These are phyloP conservation scores for Eupsittula cactorum DNA, from an alignment of 2,113 vertebrate species.

Conservation along the genomic window DNA sequence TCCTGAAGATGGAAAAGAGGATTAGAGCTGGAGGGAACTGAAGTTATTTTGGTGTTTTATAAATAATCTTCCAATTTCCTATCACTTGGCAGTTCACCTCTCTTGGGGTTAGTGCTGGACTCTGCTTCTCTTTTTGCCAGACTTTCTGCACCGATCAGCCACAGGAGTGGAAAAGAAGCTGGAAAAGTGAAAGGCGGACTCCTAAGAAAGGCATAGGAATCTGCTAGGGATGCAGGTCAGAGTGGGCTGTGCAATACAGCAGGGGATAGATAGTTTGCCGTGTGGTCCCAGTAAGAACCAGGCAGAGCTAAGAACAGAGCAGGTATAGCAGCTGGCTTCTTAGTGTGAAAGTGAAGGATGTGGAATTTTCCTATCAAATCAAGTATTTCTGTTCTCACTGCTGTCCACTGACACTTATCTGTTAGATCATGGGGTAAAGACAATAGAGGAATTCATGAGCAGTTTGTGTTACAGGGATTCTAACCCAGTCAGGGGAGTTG, in stretches of 20 bases:
- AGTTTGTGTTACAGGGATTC: neutral
- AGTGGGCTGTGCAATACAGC: neutral
- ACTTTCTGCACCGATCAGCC: neutral
- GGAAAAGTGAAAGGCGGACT: neutral
- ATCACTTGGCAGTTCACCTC: neutral
- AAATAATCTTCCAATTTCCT: slow-evolving; percentile 23
- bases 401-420: neutral
- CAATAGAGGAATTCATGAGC: neutral
- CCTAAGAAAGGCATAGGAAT: neutral
- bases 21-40: neutral
- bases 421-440: neutral
- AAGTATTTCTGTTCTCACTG: neutral
- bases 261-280: neutral
- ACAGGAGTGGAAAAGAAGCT: neutral
- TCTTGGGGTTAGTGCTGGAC: neutral
- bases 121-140: neutral
- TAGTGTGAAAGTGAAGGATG: neutral
- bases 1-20: neutral
- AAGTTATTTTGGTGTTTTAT: slow-evolving; percentile 5
- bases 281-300: neutral
- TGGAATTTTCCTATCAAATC: neutral
- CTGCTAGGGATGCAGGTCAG: neutral
- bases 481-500: neutral
- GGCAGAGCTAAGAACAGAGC: neutral
- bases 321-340: neutral